These are phyloP conservation scores for Ophion ventricosus DNA, from an alignment of 2,888 invertebrate genomes.

Conservation along the genomic window DNA sequence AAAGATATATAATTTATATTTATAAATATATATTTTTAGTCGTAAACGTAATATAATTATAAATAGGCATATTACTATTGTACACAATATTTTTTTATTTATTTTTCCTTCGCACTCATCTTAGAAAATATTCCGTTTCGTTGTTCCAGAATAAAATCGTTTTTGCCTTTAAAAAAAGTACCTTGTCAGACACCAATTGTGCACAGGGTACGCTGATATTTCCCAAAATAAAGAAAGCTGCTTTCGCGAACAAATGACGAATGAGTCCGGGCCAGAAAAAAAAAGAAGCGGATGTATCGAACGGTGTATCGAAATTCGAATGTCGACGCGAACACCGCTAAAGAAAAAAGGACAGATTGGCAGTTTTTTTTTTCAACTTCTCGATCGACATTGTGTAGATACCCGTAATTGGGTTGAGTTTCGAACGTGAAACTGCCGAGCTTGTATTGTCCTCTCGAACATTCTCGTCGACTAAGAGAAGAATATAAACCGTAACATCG, in stretches of 20 bases:
- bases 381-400: constrained; percentile 15
- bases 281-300: neutral
- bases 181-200: too few relatives aligned
- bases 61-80: neutral
- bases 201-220: too few relatives aligned
- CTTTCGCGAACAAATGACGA: too few relatives aligned
- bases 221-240: too few relatives aligned
- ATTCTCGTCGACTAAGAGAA: constrained; percentile 26
- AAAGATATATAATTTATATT: too few relatives aligned
- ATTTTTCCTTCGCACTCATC: neutral
- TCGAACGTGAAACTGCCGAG: constrained; percentile 40
- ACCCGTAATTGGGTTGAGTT: constrained; percentile 55
- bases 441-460: neutral
- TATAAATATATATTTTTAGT: too few relatives aligned
- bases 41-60: too few relatives aligned
- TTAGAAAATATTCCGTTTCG: neutral
- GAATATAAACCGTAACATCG: too few relatives aligned
- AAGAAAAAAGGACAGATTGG: constrained; percentile 18
- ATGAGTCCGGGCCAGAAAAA: neutral
- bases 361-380: constrained; percentile 28
- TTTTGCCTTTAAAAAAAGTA: too few relatives aligned
- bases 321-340: neutral
- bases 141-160: neutral
- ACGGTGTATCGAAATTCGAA: constrained; percentile 2
- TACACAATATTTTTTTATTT: neutral